phyloP scores from a whole-genome alignment of 2,797 vertebrate genomes.

The Gymnoscopelus microlampas region DNA sequence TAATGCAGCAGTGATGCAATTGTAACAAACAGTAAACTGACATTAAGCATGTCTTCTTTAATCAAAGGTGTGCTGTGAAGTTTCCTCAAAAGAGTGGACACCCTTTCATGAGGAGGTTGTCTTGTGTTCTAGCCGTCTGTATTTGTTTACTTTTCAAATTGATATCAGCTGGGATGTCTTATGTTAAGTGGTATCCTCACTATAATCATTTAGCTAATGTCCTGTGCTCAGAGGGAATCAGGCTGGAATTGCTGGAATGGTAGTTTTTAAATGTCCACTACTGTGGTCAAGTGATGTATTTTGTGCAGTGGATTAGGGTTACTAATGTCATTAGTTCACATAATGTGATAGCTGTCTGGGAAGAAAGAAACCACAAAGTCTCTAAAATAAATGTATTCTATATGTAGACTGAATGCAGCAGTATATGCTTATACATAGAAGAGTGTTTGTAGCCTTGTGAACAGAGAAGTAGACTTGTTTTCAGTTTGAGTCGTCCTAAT shows the following conservation, averaged over 20 bases:
- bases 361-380: slow-evolving; percentile 12
- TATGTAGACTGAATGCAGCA: too few species aligned
- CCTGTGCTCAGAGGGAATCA: slow-evolving; percentile 23
- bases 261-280: slow-evolving; percentile 10
- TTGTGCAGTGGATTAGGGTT: slow-evolving; percentile 28
- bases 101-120: not conserved
- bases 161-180: slow-evolving; percentile 44
- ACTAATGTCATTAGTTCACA: slow-evolving; percentile 31
- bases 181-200: slow-evolving; percentile 18
- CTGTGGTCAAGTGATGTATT: not conserved
- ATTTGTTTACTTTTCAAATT: slow-evolving; percentile 18
- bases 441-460: too few species aligned
- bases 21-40: too few species aligned
- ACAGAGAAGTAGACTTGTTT: too few species aligned
- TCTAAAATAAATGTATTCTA: slow-evolving; percentile 20
- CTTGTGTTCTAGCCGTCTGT: too few species aligned
- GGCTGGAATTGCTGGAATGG: slow-evolving; percentile 17
- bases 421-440: too few species aligned
- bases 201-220: slow-evolving; percentile 31
- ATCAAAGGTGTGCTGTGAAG: not conserved
- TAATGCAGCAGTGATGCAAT: too few species aligned
- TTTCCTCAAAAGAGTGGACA: not conserved
- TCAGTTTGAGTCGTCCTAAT: too few species aligned
- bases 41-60: not conserved
- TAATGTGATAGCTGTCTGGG: slow-evolving; percentile 20